Base-by-base conservation (phyloP, 1,140 invertebrate species). In the Oedothorax gibbosus region DNA sequence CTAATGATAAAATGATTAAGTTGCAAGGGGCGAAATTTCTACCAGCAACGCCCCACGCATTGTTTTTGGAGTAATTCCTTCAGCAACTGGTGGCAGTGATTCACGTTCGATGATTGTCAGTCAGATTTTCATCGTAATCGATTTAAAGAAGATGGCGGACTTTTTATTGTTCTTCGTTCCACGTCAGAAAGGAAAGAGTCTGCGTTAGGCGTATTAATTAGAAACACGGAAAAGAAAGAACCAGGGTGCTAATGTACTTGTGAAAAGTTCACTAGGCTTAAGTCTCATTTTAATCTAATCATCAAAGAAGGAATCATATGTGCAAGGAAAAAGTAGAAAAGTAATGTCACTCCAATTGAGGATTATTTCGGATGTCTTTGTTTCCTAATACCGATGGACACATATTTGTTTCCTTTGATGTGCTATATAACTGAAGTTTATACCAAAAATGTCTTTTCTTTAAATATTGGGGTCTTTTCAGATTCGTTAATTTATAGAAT, bases 1-100 rank as follows among this genome's bases (percentile, higher is more conserved):
- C 81, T 84, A 84, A 84, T 84, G 81, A 84, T 84, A 84, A 84
- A 84, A 84, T 84, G 81, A 84, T 84, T 84, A 84, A 84, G 81
- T 84, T 64, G 49, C 51, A 35, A 35, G 35, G 60, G 71, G 54
- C 56, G 54, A 84, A 84, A 72, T 84, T 76, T 68, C 35, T 71
- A 62, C 50, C 9, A 35, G 18, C 72, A 18, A 65, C 81, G 81
- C 81, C 81, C 69, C 69, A 66, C 21, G 56, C 68, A 53, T 62
- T 84, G 51, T 84, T 69, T 49, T 51, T 66, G 50, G 54, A 53
- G 60, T 56, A 20, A 49, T 60, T 57, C 65, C 35, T 18, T 60
- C 51, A 50, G 69, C 80, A 75, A 84, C 81, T 84, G 81, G 72
- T 84, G 68, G 80, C 80, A 82, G 66, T 56, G 65, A 80, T 81